Percentiles rank a stretch among this genome's conserved stretches.
phyloP scores from a whole-genome alignment of 2,888 invertebrate genomes.

The Trichopoda pennipes region DNA sequence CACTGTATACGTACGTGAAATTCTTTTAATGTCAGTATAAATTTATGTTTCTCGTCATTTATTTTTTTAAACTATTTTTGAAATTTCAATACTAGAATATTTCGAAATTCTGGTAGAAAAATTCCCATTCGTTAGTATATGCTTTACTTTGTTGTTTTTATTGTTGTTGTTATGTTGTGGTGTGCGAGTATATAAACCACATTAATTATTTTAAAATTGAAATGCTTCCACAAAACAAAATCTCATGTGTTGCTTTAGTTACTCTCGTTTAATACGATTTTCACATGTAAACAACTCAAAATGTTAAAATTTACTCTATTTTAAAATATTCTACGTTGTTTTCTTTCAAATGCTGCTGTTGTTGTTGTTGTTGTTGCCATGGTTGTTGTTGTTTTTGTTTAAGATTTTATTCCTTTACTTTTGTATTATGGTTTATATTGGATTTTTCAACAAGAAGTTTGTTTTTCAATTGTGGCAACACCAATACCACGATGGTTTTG shows the following conservation, averaged over 20 bases:
- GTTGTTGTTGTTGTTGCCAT: background rate
- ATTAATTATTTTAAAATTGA: slow-evolving; percentile 21
- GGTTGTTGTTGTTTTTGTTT: background rate
- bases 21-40: slow-evolving; percentile 21
- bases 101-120: slow-evolving; percentile 60
- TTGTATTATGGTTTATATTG: slow-evolving; percentile 34
- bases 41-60: slow-evolving; percentile 26
- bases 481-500: too few relatives aligned
- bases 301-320: slow-evolving; percentile 62
- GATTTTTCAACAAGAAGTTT: background rate
- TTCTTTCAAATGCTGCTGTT: slow-evolving; percentile 8
- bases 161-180: too few relatives aligned
- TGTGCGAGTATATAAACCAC: slow-evolving; percentile 29
- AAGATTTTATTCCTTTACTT: slow-evolving; percentile 37
- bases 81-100: slow-evolving; percentile 61
- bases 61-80: slow-evolving; percentile 60
- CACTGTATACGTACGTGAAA: background rate
- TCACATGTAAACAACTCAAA: slow-evolving; percentile 55
- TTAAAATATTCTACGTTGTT: slow-evolving; percentile 51
- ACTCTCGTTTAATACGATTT: slow-evolving; percentile 57
- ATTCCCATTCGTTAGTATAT: slow-evolving; percentile 6
- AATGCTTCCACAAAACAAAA: slow-evolving; percentile 42
- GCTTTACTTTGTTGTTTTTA: background rate
- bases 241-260: slow-evolving; percentile 58
- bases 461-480: too few relatives aligned